Conservation (phyloP, 2,888 invertebrate species). For the Adelognathus sp. region DNA sequence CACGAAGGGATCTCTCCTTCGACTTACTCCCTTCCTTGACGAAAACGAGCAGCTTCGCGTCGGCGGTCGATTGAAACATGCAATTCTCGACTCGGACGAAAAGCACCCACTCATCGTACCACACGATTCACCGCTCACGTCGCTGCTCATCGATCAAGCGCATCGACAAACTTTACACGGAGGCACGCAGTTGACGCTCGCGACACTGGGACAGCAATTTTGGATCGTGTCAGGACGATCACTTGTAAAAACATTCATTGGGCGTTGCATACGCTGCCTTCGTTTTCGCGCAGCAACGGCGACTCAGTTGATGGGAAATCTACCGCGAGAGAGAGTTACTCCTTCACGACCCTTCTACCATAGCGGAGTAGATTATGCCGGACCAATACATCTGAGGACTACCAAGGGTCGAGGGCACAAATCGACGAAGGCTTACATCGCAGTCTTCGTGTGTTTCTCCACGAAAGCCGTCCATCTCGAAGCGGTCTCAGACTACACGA, state of each 20-base stretch:
- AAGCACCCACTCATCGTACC: slow-evolving; percentile 43
- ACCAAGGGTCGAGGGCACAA: slow-evolving; percentile 31
- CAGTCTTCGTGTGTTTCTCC: slow-evolving; percentile 61
- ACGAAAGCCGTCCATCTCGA: slow-evolving; percentile 64
- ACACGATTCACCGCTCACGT: slow-evolving; percentile 6
- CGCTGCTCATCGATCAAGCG: slow-evolving; percentile 14
- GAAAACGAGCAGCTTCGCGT: slow-evolving; percentile 20
- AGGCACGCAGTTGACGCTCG: slow-evolving; percentile 42
- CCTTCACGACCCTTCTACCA: not conserved
- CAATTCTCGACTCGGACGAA: slow-evolving; percentile 7
- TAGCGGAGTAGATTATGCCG: slow-evolving; percentile 56
- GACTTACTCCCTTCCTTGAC: slow-evolving; percentile 34
- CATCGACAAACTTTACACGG: slow-evolving; percentile 42
- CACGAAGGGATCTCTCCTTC: not conserved
- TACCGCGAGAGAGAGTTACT: not conserved
- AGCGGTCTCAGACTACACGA: slow-evolving; percentile 55
- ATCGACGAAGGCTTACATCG: slow-evolving; percentile 57
- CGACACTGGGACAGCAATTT: slow-evolving; percentile 17
- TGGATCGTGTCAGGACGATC: slow-evolving; percentile 51
- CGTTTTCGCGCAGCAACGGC: not conserved
- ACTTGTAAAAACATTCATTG: slow-evolving; percentile 28
- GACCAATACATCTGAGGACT: slow-evolving; percentile 39
- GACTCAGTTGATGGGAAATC: slow-evolving; percentile 3
- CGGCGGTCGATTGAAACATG: slow-evolving; percentile 27
- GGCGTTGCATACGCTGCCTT: slow-evolving; percentile 38